Base-by-base conservation (phyloP, 1,140 invertebrate genomes). In the Drosophila bocki region DNA sequence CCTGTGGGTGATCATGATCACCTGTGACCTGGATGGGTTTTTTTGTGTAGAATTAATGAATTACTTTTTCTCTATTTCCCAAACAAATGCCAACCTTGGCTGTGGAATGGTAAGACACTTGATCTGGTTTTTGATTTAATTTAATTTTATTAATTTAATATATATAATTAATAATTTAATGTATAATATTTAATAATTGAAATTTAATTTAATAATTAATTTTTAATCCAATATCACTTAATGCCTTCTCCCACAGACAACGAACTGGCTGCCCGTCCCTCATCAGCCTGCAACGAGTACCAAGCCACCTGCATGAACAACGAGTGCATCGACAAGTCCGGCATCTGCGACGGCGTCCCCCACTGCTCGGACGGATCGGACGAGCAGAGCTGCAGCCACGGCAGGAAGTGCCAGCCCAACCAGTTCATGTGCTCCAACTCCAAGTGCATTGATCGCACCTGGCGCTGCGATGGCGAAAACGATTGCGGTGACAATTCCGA, bases 401-500 rank as follows among this genome's bases (percentile, higher is more conserved):
- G 94, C 42, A 95, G 95, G 13, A 75, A 81, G 44, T 99, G 98
- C 92, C 97, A 99, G 92, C 98, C 98, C 0, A 99, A 99, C 91
- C 96, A 99, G 93, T 98, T 97, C 93, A 95, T 96, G 58, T 99
- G 98, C 92, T 93, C 93, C 44, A 99, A 98, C 91, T 96, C 96
- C 54, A 95, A 96, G 72, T 99, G 99, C 93, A 95, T 99, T 7
- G 95, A 97, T 19, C 99, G 98, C 91, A 95, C 97, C 7, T 99
- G 98, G 98, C 93, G 96, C 26, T 99, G 99, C 92, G 99, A 96
- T 70, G 94, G 93, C 6, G 98, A 99, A 74, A 95, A 98, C 86
- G 98, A 99, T 93, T 99, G 99, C 91, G 96, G 95, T 2, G 98
- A 99, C 93, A 95, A 95, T n/a, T 97, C 96, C 2, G 97, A 98